phyloP scores from a whole-genome alignment of 2,888 invertebrate genomes.

The Helleia helle region DNA sequence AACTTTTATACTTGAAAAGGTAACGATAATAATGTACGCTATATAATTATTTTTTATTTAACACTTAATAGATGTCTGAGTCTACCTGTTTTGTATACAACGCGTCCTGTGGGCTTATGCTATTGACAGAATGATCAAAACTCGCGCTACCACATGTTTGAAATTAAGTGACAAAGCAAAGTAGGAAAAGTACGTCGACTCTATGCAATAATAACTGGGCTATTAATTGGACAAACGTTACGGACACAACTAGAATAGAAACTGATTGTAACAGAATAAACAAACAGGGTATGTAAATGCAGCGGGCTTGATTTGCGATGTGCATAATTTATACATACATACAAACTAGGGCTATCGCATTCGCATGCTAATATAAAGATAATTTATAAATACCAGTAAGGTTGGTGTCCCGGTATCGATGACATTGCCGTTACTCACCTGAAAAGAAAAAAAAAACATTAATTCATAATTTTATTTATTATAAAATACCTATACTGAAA shows the following conservation, averaged over 20 bases:
- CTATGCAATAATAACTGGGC: neutral
- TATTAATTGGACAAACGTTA: slow-evolving; percentile 7
- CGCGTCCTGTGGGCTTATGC: too few relatives aligned
- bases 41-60: too few relatives aligned
- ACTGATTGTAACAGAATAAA: slow-evolving; percentile 9
- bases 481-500: too few relatives aligned
- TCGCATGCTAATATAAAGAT: slow-evolving; percentile 23
- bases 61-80: too few relatives aligned
- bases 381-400: slow-evolving; percentile 63
- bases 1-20: too few relatives aligned
- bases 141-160: too few relatives aligned
- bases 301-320: slow-evolving; percentile 9
- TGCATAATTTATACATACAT: slow-evolving; percentile 13
- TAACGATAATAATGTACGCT: too few relatives aligned
- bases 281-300: slow-evolving; percentile 8
- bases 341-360: slow-evolving; percentile 22
- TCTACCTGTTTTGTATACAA: too few relatives aligned
- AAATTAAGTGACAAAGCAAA: too few relatives aligned
- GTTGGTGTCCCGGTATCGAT: slow-evolving; percentile 71
- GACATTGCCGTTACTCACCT: slow-evolving; percentile 75
- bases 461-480: too few relatives aligned
- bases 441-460: slow-evolving; percentile 48
- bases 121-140: too few relatives aligned
- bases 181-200: neutral
- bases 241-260: slow-evolving; percentile 4